Percentiles rank a stretch among this genome's conserved stretches.
phyloP scores from a whole-genome alignment of 2,797 vertebrate species.

The Falco columbarius region DNA sequence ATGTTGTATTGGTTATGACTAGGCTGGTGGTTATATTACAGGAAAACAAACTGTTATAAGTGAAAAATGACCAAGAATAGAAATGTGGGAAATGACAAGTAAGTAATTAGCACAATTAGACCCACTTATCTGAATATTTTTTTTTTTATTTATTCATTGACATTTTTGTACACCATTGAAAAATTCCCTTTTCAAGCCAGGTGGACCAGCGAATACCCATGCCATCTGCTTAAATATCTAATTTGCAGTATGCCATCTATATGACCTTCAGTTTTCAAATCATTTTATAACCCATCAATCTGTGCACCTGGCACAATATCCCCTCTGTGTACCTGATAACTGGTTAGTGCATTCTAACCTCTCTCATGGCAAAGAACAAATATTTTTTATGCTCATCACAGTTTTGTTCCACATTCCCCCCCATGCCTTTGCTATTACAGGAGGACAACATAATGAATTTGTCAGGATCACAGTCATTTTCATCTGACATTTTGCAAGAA shows the following conservation, averaged over 20 bases:
- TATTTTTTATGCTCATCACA: neutral
- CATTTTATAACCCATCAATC: conserved; percentile 56
- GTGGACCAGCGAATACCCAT: conserved; percentile 43
- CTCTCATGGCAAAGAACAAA: neutral
- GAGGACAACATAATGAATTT: neutral
- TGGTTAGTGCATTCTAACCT: conserved; percentile 13
- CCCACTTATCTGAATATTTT: neutral
- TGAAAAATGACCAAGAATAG: neutral
- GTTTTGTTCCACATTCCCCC: neutral
- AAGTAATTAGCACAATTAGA: conserved; percentile 1
- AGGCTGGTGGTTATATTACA: neutral
- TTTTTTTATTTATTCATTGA: neutral
- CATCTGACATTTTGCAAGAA: neutral
- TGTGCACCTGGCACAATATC: conserved; percentile 47
- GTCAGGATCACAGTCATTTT: neutral
- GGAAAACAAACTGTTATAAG: neutral
- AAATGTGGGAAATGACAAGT: neutral
- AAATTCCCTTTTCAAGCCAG: conserved; percentile 34
- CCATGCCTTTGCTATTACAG: neutral
- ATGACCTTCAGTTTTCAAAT: conserved; percentile 63
- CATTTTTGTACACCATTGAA: conserved; percentile 14
- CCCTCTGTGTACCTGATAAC: conserved; percentile 15
- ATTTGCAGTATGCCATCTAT: conserved; percentile 54
- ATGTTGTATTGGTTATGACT: neutral
- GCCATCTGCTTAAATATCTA: conserved; percentile 69